These are phyloP conservation scores for Takifugu bimaculatus DNA, from an alignment of 2,113 vertebrate genomes.

Conservation along the genomic window DNA sequence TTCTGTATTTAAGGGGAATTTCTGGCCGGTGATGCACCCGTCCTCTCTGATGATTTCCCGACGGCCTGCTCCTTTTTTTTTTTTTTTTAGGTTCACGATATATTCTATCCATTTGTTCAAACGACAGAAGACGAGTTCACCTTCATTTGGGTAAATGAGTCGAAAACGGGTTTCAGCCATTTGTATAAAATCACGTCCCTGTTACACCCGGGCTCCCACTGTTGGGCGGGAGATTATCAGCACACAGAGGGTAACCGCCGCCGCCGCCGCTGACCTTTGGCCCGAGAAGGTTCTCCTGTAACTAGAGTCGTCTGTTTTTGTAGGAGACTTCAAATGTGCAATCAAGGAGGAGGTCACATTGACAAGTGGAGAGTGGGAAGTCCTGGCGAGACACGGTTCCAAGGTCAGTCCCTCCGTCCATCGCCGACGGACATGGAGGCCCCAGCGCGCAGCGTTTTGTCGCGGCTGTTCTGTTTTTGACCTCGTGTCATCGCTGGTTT, in stretches of 20 bases:
- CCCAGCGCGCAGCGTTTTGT: not conserved
- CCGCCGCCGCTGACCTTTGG: not conserved
- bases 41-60: not conserved
- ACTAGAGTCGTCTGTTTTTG: not conserved
- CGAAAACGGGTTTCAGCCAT: slow-evolving; percentile 92
- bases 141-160: slow-evolving; percentile 92
- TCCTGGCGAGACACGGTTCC: slow-evolving; percentile 89
- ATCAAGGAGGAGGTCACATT: slow-evolving; percentile 87
- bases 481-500: not conserved
- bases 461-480: not conserved
- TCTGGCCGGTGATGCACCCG: not conserved
- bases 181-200: slow-evolving; percentile 85
- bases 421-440: too few relatives aligned
- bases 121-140: slow-evolving; percentile 84
- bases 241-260: slow-evolving; percentile 79
- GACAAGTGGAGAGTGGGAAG: slow-evolving; percentile 94
- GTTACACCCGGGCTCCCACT: slow-evolving; percentile 77
- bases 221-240: slow-evolving; percentile 79
- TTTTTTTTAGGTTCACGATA: slow-evolving; percentile 85
- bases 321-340: slow-evolving; percentile 90
- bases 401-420: slow-evolving; percentile 74
- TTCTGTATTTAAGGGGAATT: not conserved
- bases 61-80: not conserved
- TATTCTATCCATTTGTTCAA: slow-evolving; percentile 93
- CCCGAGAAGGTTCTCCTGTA: not conserved